Evolutionary conservation across 2,888 invertebrate genomes (phyloP), one percentile per base, ranked within the genome.

Genomic region (Pandemis cinnamomeana): DNA sequence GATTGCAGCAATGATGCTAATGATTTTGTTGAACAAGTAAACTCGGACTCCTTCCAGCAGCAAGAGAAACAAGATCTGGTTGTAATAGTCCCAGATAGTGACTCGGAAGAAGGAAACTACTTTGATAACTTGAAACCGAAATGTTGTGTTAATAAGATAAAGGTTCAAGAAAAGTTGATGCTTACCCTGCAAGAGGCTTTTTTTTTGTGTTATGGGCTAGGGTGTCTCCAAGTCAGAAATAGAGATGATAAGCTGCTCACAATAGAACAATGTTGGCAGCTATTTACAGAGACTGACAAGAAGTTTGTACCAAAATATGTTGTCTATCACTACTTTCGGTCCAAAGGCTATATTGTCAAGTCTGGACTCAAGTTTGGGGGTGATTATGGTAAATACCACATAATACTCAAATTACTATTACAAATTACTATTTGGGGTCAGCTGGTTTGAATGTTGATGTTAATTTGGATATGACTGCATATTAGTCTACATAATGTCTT

Each of bases 331-430:
- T 97, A 98, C 89, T 97, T 97, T 84, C 95, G 98, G 80, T 95
- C 97, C n/a, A 97, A 97, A 89, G 98, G 98, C 61, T 99, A 98
- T 97, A 95, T 98, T 73, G 97, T 98, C 0, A 98, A 97, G 88
- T 95, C 97, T 70, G 99, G 98, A 58, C 92, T 97, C 1, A 98
- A 98, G 89, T 99, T 97, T 95, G 98, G 98, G 67, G 97, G 97
- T 6, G 97, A 98, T 88, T 98, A 96, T 91, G 92, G 98, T 98
- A 95, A 51, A n/a, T 51, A 51, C 7, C 5, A 51, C 13, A 11
- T n/a, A 13, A n/a, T n/a, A n/a, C 5, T 46, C 46, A 46, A 20
- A 20, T 20, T 20, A 20, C 20, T 20, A 46, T 46, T 46, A n/a
- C 46, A 46, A 20, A 20, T 20, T 20, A 20, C 20, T 20, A 46